A percentile compares a stretch with the other conserved stretches of the same genome.
Conservation (phyloP, 2,888 invertebrate species). For the Rhamphomyia laevipes region DNA sequence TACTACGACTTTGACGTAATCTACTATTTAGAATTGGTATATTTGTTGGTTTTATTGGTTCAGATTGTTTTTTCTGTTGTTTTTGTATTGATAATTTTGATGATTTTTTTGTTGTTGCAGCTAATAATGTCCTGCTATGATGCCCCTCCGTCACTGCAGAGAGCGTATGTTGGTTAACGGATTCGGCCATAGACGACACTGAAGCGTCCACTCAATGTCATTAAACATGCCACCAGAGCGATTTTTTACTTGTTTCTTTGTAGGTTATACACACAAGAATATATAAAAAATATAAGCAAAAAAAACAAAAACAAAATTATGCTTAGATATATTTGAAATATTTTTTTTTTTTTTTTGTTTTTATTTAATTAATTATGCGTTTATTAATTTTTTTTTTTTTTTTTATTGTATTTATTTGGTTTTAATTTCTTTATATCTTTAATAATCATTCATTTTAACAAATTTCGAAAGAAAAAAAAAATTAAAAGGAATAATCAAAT, state of each 20-base stretch:
- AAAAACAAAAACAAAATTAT: background rate
- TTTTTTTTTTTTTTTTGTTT: background rate
- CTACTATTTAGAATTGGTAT: no score
- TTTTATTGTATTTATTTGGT: background rate
- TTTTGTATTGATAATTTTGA: slow-evolving; percentile 12
- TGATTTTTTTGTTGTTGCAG: slow-evolving; percentile 15
- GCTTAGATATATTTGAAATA: background rate
- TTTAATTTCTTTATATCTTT: no score
- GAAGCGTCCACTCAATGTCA: slow-evolving; percentile 49
- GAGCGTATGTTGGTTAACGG: slow-evolving; percentile 67
- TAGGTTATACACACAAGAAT: background rate
- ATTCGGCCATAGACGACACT: slow-evolving; percentile 87
- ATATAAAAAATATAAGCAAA: background rate
- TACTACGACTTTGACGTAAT: no score
- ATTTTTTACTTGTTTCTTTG: slow-evolving; percentile 13
- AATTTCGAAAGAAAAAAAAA: no score
- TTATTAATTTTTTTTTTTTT: background rate
- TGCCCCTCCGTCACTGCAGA: slow-evolving; percentile 58
- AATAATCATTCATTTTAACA: no score
- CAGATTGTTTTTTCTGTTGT: slow-evolving; percentile 13
- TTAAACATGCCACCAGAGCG: slow-evolving; percentile 36
- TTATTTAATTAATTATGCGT: background rate
- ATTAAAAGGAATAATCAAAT: no score
- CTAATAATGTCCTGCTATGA: slow-evolving; percentile 26
- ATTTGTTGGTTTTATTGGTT: no score